Evolutionary conservation across 2,888 invertebrate species (phyloP), one percentile per base, ranked within the genome.

Genomic region (Urechis unicinctus): DNA sequence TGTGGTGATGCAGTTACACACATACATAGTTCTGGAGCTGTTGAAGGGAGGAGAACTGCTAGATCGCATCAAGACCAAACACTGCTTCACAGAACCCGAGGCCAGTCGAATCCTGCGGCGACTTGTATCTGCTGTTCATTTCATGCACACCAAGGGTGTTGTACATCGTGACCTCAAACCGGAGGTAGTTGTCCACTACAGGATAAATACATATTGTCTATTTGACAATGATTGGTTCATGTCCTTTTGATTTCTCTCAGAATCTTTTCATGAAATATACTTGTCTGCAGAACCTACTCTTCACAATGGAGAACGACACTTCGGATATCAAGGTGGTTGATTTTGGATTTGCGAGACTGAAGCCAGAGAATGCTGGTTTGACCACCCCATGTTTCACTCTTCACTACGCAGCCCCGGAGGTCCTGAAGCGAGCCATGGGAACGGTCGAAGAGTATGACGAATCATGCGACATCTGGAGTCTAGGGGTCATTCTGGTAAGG

Each of bases 101-200:
- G 92, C 94, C 4, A 84, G 88, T n/a, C 81, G 82, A 6, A 85
- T 96, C 54, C 85, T 94, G 80, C 80, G 83, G 31, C 89, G 92
- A 75, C 81, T 96, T 45, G 88, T 90, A 0, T 83, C 86, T 21
- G 94, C 92, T 50, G 86, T 95, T 24, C 80, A 84, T 30, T 91
- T 87, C 76, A 87, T 96, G 85, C 95, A 95, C 80, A 81, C 83
- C 25, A 82, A 86, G 53, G 85, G 88, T 21, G 87, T 93, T 46
- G 93, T 92, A 53, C 96, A 97, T 75, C 81, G 95, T 30, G 96
- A 96, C 78, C 82, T 97, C 21, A 97, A 96, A 78, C 95, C 95
- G 0, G 96, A 94, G 84, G 89, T 87, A 66, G 66, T 61, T 21
- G n/a, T 13, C 13, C 9, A 36, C 41, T 36, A 13, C 41, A n/a